Base-by-base conservation (phyloP, 2,888 invertebrate genomes). In the Ametastegia equiseti region DNA sequence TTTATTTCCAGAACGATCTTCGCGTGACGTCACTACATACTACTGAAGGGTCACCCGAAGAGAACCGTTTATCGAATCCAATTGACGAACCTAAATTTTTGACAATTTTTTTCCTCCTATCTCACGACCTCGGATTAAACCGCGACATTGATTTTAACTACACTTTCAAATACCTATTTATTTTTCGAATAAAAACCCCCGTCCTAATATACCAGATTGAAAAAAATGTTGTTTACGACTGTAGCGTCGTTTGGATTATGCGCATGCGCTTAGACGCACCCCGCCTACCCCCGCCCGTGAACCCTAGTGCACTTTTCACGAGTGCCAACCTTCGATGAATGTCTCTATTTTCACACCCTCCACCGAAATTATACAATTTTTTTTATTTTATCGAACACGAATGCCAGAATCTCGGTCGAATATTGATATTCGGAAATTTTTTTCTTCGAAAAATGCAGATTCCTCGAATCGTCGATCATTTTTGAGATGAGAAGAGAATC, bases 21-120 rank as follows among this genome's bases (percentile, higher is more conserved):
- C 19, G 83, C 84, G 86, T 90, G 90, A 90, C 90, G 90, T 90
- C 90, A 90, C 89, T 88, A 88, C 90, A 89, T 89, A 84, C 86
- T 86, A 86, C 60, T 60, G 15, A 60, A 60, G 47, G 84, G 81
- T 84, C 78, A 71, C 81, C 42, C 27, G 27, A 78, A 54, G 36
- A 75, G 30, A 78, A 63, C 78, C 54, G 39, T 63, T 39, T 30
- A 60, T 15, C 30, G 30, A 60, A 60, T 60, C 30, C 60, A 60
- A 60, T 11, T 23, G 30, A 69, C 73, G 33, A 15, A 73, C n/a
- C 2, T 47, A 15, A 4, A 23, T 69, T 23, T 39, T 42, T 69
- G 15, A 27, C 15, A 39, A 39, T 23, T 39, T 39, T 39, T 39
- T 13, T 39, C 19, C 11, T 47, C 11, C 19, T 36, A 36, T 71